Conservation (phyloP, 1,140 invertebrate genomes). For the Lanistes nyassanus region DNA sequence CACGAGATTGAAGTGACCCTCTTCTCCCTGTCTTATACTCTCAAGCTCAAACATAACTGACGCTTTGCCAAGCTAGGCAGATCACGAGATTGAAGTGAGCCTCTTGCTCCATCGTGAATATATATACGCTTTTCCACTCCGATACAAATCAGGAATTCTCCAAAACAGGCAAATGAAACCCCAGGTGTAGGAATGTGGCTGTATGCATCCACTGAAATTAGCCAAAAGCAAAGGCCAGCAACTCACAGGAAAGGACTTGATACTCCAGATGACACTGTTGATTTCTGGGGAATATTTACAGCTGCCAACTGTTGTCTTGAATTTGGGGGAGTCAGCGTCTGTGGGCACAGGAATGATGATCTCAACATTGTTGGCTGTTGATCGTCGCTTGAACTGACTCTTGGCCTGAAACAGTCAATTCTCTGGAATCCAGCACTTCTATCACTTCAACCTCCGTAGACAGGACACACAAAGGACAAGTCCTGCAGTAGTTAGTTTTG, state of each 20-base stretch:
- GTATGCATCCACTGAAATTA: no score
- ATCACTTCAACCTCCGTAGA: no score
- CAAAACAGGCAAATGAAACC: no score
- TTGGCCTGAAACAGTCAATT: constrained; percentile 75
- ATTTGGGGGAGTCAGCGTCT: constrained; percentile 98
- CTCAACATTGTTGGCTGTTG: constrained; percentile 99
- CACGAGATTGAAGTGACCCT: background rate
- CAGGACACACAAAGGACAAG: background rate
- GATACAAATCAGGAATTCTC: no score
- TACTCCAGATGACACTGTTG: constrained; percentile 99
- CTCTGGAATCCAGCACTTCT: background rate
- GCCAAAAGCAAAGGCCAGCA: no score
- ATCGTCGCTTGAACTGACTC: constrained; percentile 97
- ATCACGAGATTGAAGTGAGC: background rate
- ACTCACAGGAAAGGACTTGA: constrained; percentile 93
- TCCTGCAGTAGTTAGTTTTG: no score
- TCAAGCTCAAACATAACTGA: no score
- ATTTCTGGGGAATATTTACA: constrained; percentile 98
- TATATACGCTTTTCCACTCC: no score
- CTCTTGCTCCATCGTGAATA: no score
- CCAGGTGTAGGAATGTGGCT: no score
- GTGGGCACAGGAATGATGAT: constrained; percentile 98
- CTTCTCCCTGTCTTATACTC: no score
- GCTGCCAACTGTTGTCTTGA: constrained; percentile 97
- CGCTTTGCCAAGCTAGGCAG: constrained; percentile 87